phyloP scores from a whole-genome alignment of 92 coral and sea anemone genomes.

The Zoanthus sociatus region DNA sequence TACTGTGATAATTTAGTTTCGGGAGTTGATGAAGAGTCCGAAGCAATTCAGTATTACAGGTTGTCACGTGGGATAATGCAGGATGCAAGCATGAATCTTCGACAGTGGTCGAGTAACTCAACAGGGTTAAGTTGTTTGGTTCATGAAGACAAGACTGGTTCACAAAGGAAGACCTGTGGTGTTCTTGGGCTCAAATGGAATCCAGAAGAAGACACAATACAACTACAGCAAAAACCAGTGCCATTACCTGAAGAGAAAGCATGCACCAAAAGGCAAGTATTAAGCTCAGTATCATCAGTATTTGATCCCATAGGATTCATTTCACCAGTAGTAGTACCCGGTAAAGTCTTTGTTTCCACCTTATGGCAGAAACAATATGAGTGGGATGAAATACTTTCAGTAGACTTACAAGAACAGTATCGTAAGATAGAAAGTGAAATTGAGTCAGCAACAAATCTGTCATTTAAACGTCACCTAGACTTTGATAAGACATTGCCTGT shows the following conservation, averaged over 20 bases:
- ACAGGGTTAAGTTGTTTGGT: conserved; percentile 24
- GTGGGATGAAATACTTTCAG: conserved; percentile 54
- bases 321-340: conserved; percentile 62
- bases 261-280: conserved; percentile 62
- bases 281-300: conserved; percentile 53
- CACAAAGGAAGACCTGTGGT: conserved; percentile 43
- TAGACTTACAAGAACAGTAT: conserved; percentile 50
- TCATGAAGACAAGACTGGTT: conserved; percentile 41
- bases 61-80: conserved; percentile 41
- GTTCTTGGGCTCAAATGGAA: conserved; percentile 42
- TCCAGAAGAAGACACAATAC: conserved; percentile 45
- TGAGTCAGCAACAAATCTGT: conserved; percentile 36
- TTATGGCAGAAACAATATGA: conserved; percentile 62
- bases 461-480: conserved; percentile 37
- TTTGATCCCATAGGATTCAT: conserved; percentile 66
- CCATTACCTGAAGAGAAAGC: conserved; percentile 23
- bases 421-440: conserved; percentile 43
- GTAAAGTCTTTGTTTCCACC: conserved; percentile 51
- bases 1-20: conserved; percentile 37
- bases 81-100: conserved; percentile 58
- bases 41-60: conserved; percentile 40
- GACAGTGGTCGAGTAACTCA: conserved; percentile 54
- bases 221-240: conserved; percentile 41
- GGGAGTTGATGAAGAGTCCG: conserved; percentile 38
- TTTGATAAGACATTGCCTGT: conserved; percentile 57